Conservation (phyloP, 2,113 vertebrate genomes). For the Cromileptes altivelis region DNA sequence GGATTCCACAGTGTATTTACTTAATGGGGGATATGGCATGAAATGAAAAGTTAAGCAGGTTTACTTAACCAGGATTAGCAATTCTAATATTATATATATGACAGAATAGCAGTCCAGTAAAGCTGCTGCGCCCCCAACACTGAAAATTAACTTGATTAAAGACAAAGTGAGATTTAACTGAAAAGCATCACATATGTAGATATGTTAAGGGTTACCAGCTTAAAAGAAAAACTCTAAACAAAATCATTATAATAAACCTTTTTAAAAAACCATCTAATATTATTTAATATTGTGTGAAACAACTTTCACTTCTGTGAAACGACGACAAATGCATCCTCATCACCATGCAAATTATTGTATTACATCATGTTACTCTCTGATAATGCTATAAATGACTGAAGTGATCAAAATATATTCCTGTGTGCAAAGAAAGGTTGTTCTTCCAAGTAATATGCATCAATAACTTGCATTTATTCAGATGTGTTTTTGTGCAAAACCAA, state of each 20-base stretch:
- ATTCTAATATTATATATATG: slow-evolving; percentile 27
- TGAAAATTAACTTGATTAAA: slow-evolving; percentile 54
- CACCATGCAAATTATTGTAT: slow-evolving; percentile 26
- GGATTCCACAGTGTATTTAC: slow-evolving; percentile 2
- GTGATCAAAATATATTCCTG: not conserved
- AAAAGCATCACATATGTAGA: not conserved
- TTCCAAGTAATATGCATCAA: not conserved
- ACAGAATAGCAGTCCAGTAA: slow-evolving; percentile 33
- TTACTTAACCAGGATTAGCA: not conserved
- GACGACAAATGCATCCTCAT: slow-evolving; percentile 22
- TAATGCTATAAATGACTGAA: not conserved
- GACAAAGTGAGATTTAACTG: slow-evolving; percentile 16
- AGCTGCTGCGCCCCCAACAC: slow-evolving; percentile 28
- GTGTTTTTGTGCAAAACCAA: slow-evolving; percentile 35
- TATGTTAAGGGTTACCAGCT: not conserved
- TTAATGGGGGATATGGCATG: not conserved
- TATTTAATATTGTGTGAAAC: slow-evolving; percentile 15
- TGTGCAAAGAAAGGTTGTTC: not conserved
- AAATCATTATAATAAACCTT: not conserved
- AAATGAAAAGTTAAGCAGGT: not conserved
- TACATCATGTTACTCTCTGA: not conserved
- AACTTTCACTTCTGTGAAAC: slow-evolving; percentile 16
- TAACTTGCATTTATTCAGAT: not conserved
- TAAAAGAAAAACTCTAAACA: slow-evolving; percentile 8
- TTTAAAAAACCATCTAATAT: not conserved